Conservation (phyloP, 2,113 vertebrate species). For the Corythaeola cristata region DNA sequence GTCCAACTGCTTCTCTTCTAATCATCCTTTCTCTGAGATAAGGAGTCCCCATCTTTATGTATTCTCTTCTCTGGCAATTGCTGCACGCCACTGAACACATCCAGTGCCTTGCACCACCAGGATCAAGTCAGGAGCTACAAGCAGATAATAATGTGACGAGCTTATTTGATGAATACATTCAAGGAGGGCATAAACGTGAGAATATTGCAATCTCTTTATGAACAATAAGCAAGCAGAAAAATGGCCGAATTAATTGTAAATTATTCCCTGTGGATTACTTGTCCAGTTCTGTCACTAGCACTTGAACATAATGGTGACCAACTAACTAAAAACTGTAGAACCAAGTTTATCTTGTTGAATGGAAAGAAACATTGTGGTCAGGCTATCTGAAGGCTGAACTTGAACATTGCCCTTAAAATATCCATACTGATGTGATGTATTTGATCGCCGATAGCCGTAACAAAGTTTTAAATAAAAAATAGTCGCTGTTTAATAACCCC, state of each 20-base stretch:
- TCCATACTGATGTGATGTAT: background rate
- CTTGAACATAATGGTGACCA: background rate
- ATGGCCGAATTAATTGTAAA: background rate
- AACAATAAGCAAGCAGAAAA: background rate
- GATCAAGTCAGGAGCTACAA: background rate
- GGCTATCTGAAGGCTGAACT: background rate
- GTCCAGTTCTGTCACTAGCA: background rate
- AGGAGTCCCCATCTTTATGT: background rate
- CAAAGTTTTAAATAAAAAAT: background rate
- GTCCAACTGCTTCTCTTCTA: background rate
- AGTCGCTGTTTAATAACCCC: background rate
- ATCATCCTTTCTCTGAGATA: background rate
- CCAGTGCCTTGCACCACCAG: background rate
- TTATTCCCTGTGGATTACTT: slow-evolving; percentile 5
- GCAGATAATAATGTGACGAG: background rate
- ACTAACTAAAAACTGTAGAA: background rate
- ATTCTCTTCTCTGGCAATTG: background rate
- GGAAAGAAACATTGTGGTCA: background rate
- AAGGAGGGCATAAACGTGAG: background rate
- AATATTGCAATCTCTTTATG: background rate
- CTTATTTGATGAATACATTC: background rate
- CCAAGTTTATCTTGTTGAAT: background rate
- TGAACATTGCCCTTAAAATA: background rate
- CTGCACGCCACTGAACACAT: background rate
- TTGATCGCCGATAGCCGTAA: background rate